phyloP scores from a whole-genome alignment of 2,113 vertebrate species.

The Ictalurus furcatus region DNA sequence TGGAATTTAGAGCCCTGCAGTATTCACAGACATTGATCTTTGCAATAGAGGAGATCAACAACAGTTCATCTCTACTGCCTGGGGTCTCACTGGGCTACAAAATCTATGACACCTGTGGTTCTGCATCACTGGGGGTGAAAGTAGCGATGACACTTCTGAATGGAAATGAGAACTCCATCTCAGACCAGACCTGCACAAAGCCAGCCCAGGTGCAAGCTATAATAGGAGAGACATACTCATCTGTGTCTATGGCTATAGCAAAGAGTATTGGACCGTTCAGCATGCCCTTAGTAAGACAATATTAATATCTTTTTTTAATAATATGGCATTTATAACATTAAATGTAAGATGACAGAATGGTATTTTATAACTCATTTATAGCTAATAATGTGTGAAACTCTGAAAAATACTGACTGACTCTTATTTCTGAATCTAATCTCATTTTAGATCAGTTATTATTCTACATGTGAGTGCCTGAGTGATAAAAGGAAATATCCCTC shows the following conservation, averaged over 20 bases:
- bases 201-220: conserved; percentile 68
- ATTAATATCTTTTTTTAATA: not conserved
- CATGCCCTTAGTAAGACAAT: conserved; percentile 64
- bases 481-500: conserved; percentile 55
- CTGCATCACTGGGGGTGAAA: conserved; percentile 58
- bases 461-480: conserved; percentile 62
- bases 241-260: conserved; percentile 67
- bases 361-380: not conserved
- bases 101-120: conserved; percentile 70
- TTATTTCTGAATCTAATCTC: not conserved
- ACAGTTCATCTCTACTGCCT: conserved; percentile 68
- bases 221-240: conserved; percentile 69
- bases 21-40: conserved; percentile 71
- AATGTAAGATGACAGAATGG: not conserved
- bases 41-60: conserved; percentile 76
- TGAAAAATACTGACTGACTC: not conserved
- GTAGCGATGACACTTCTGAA: conserved; percentile 66
- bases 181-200: conserved; percentile 54
- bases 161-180: conserved; percentile 51
- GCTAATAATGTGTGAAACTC: not conserved
- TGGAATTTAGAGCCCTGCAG: conserved; percentile 66
- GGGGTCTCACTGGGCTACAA: conserved; percentile 69
- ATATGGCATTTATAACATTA: not conserved
- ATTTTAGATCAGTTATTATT: conserved; percentile 61
- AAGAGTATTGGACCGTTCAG: conserved; percentile 68